Conservation (phyloP, 2,888 invertebrate genomes). For the Hirtodrosophila cameraria region DNA sequence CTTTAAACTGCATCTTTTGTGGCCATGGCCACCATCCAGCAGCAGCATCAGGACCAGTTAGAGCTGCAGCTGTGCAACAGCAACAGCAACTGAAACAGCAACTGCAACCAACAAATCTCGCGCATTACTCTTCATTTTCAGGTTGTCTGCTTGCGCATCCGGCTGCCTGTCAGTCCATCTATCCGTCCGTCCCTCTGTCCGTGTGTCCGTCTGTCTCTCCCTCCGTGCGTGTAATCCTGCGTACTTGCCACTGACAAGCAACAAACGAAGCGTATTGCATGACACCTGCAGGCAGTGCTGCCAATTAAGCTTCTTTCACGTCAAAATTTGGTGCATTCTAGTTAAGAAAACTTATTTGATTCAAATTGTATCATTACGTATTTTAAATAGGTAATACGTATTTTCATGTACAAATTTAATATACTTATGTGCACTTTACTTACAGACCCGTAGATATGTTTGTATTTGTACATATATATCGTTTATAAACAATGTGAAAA, state of each 20-base stretch:
- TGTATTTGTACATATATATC: too few relatives aligned
- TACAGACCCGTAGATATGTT: too few relatives aligned
- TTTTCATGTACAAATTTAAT: too few relatives aligned
- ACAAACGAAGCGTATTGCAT: slow-evolving; percentile 56
- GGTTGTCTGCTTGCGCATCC: slow-evolving; percentile 66
- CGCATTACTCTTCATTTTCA: slow-evolving; percentile 79
- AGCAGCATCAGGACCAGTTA: slow-evolving; percentile 9
- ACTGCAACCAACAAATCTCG: slow-evolving; percentile 51
- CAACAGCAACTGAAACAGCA: slow-evolving; percentile 16
- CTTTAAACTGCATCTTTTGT: slow-evolving; percentile 48
- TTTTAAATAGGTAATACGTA: too few relatives aligned
- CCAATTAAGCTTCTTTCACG: too few relatives aligned
- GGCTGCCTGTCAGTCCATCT: slow-evolving; percentile 9
- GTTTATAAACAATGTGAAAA: too few relatives aligned
- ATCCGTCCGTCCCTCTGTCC: slow-evolving; percentile 9
- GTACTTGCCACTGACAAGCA: slow-evolving; percentile 69
- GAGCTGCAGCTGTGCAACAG: slow-evolving; percentile 11
- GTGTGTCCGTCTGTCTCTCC: slow-evolving; percentile 32
- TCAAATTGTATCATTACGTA: too few relatives aligned
- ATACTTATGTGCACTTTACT: too few relatives aligned
- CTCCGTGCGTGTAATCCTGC: slow-evolving; percentile 70
- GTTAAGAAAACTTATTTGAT: too few relatives aligned
- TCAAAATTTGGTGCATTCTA: too few relatives aligned
- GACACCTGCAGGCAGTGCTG: too few relatives aligned
- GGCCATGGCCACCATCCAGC: slow-evolving; percentile 3